Percentiles rank a stretch among this genome's conserved stretches.
Conservation (phyloP, 1,140 invertebrate species). For the Euwallacea fornicatus region DNA sequence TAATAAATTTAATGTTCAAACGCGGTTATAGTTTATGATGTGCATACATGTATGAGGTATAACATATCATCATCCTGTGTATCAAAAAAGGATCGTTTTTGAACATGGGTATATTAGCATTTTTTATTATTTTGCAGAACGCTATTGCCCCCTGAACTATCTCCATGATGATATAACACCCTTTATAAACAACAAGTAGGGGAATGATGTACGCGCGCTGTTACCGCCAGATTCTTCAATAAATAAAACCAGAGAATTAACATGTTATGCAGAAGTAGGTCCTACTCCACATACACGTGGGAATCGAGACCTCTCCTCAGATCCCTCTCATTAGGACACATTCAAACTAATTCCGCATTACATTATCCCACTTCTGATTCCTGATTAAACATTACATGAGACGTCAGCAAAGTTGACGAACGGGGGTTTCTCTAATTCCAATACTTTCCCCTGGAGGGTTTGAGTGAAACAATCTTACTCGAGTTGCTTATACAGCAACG, state of each 20-base stretch:
- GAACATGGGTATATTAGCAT: too few relatives aligned
- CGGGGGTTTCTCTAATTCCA: constrained; percentile 15
- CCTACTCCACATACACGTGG: neutral
- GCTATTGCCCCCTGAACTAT: too few relatives aligned
- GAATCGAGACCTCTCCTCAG: neutral
- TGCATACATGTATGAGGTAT: too few relatives aligned
- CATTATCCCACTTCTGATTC: constrained; percentile 7
- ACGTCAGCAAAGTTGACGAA: constrained; percentile 21
- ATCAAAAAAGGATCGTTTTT: too few relatives aligned
- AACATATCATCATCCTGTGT: too few relatives aligned
- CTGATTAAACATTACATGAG: constrained; percentile 22
- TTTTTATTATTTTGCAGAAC: too few relatives aligned
- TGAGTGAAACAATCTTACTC: constrained; percentile 19
- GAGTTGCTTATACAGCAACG: constrained; percentile 20
- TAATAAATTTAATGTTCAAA: too few relatives aligned
- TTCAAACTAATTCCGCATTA: neutral
- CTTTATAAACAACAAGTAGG: too few relatives aligned
- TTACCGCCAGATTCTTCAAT: neutral
- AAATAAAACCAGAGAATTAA: neutral
- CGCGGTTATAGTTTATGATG: too few relatives aligned
- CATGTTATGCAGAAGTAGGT: neutral
- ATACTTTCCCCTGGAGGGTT: constrained; percentile 21
- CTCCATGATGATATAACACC: too few relatives aligned
- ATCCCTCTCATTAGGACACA: neutral
- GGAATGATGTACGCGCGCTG: too few relatives aligned